Evolutionary conservation across 2,797 vertebrate genomes (phyloP).

Genomic region (Neopelma chrysocephalum): DNA sequence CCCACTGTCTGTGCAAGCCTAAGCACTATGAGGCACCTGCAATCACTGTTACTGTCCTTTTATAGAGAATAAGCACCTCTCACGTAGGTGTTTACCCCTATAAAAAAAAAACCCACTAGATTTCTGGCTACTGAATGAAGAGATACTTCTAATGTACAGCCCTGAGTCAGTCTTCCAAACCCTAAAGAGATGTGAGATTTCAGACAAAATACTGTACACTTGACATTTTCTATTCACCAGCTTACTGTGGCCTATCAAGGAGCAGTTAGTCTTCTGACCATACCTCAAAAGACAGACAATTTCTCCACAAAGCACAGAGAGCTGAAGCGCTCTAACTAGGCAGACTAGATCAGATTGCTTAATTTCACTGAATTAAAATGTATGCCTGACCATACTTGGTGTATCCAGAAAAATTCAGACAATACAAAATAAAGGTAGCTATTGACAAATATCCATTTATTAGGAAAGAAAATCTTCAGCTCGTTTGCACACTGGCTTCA

Average conservation of each 20-base stretch:
- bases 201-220: background rate
- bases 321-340: background rate
- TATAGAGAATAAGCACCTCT: background rate
- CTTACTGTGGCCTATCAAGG: background rate
- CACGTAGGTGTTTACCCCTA: background rate
- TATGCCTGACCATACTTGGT: background rate
- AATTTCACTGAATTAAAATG: background rate
- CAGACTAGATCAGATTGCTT: background rate
- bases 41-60: background rate
- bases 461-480: background rate
- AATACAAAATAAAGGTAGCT: background rate
- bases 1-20: background rate
- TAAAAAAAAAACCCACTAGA: rapidly evolving
- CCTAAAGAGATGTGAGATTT: background rate
- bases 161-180: background rate
- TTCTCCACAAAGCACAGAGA: background rate
- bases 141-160: background rate
- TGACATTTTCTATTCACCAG: background rate
- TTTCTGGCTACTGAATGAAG: background rate
- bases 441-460: background rate
- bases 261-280: background rate
- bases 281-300: background rate
- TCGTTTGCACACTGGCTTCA: background rate
- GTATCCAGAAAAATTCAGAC: background rate
- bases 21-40: background rate